Base-by-base conservation (phyloP, 2,888 invertebrate species). In the Amphipoea lucens region DNA sequence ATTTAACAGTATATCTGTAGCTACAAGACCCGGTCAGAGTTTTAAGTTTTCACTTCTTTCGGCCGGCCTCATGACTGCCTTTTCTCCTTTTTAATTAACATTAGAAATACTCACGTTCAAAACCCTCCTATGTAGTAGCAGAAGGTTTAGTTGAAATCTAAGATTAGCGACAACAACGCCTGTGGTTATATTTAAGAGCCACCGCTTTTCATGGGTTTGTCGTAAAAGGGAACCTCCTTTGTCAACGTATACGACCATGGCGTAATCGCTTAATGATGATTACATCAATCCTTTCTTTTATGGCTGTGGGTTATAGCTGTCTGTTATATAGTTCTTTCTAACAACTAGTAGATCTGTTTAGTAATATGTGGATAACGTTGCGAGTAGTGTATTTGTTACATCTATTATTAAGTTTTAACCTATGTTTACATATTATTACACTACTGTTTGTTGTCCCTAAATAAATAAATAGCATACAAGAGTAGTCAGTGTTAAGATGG, bases 221-320 rank as follows among this genome's bases (percentile, higher is more conserved):
- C 88, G 78, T 89, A 89, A 89, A 86, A 81, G 29, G n/a, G 14
- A 74, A 36, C 65, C 76, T 74, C 74, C 74, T 81, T 83, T 80
- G 86, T 80, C 83, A 87, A 69, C 68, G 73, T 85, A 89, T 89
- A 88, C 80, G 88, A 82, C 76, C 70, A 67, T 36, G 70, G 68
- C 68, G 75, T 81, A 80, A 85, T 85, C 78, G 77, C 78, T 75
- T 82, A 71, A 86, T 85, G 79, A 82, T 86, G 82, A 89, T 87
- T 83, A 82, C 79, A 78, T 66, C 67, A 79, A 83, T 69, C 83
- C 72, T 69, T 75, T 76, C 76, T 75, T 73, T 72, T 69, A 42
- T 63, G 42, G n/a, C 12, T 74, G 45, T 71, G 70, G 76, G 74
- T 79, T 88, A 79, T 36, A 20, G 48, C 29, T 29, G 29, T 29